A percentile compares a stretch with the other conserved stretches of the same genome.
phyloP scores from a whole-genome alignment of 2,797 vertebrate genomes.

The Sphaeramia orbicularis region DNA sequence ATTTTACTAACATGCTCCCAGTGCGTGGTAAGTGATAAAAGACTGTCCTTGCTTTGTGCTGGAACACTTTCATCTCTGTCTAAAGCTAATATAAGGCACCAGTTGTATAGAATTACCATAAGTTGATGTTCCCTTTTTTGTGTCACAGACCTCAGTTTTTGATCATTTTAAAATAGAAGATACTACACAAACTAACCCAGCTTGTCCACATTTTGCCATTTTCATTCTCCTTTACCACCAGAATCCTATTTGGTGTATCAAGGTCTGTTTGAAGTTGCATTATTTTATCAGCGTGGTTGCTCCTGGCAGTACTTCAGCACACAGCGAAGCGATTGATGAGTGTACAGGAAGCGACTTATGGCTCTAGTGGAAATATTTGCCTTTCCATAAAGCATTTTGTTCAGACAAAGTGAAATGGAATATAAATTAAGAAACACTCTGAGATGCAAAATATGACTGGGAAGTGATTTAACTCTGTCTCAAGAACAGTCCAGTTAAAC shows the following conservation, averaged over 20 bases:
- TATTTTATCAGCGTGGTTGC: slow-evolving; percentile 54
- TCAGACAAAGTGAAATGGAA: slow-evolving; percentile 59
- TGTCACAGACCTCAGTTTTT: too few species aligned
- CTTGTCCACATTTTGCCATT: slow-evolving; percentile 21
- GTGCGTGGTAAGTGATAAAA: too few species aligned
- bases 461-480: slow-evolving; percentile 59
- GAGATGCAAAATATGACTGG: slow-evolving; percentile 48
- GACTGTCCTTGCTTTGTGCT: too few species aligned
- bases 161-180: slow-evolving; percentile 8
- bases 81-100: too few species aligned
- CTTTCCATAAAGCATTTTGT: slow-evolving; percentile 68
- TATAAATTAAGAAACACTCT: slow-evolving; percentile 59
- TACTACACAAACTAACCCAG: background rate
- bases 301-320: slow-evolving; percentile 33
- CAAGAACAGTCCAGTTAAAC: slow-evolving; percentile 38
- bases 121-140: too few species aligned
- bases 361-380: slow-evolving; percentile 39
- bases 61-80: too few species aligned
- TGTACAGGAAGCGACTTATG: slow-evolving; percentile 45
- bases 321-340: slow-evolving; percentile 46
- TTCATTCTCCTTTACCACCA: slow-evolving; percentile 16
- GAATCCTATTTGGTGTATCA: slow-evolving; percentile 29
- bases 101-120: too few species aligned
- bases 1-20: too few species aligned
- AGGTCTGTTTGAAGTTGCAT: slow-evolving; percentile 51